Evolutionary conservation across 2,113 vertebrate genomes (phyloP).

Genomic region (Oryctolagus cuniculus): DNA sequence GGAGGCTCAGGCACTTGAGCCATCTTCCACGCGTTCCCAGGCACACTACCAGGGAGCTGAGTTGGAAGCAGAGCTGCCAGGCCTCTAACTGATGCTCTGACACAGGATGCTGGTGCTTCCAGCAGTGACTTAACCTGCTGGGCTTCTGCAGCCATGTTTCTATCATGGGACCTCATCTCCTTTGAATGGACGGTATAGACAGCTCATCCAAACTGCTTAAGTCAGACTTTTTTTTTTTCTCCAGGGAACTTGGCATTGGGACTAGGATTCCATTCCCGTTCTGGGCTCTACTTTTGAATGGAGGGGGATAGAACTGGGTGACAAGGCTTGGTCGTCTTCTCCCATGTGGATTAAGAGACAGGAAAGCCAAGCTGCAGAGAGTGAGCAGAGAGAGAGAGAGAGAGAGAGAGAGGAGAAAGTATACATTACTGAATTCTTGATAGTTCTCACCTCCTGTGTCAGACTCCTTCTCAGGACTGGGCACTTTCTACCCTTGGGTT

Average conservation of each 20-base stretch:
- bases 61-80: too few species aligned
- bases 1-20: too few species aligned
- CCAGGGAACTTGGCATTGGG: neutral
- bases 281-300: neutral
- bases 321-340: neutral
- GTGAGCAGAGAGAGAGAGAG: neutral
- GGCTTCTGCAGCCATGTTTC: neutral
- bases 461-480: neutral
- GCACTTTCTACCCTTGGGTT: neutral
- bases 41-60: too few species aligned
- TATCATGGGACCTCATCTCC: neutral
- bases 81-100: too few species aligned
- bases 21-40: too few species aligned
- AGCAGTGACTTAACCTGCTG: too few species aligned
- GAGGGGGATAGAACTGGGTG: neutral
- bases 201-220: neutral
- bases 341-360: neutral
- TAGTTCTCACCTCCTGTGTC: neutral
- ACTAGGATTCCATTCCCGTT: neutral
- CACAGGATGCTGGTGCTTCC: too few species aligned
- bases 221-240: slow-evolving; percentile 11
- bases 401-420: neutral
- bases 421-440: neutral
- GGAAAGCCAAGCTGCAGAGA: neutral
- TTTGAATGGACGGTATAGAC: neutral